Base-by-base conservation (phyloP, 2,113 vertebrate species). In the Perca flavescens region DNA sequence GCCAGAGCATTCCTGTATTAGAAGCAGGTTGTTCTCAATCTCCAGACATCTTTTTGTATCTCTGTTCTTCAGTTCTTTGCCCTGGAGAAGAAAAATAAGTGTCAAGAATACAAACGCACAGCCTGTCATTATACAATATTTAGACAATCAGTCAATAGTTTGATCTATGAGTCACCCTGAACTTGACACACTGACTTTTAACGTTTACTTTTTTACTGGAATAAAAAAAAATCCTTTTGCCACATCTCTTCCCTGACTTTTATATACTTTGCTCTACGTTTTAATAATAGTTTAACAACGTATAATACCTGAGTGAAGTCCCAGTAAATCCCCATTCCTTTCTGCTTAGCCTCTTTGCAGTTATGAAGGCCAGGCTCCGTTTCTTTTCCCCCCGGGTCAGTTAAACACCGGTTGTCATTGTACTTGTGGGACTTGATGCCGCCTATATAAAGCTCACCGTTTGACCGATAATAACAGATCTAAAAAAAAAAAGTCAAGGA, bases 261-360 rank as follows among this genome's bases (percentile, higher is more conserved):
- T 9, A 31, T 21, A 5, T 28, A 21, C 10, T 46, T 62, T 40
- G 31, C 34, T 65, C 16, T 22, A 6, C 31, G 1, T 31, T 69
- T 21, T 12, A 17, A 15, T 34, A 21, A 17, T 2, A 40, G n/a
- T 49, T 65, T 6, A 19, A 69, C 14, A 19, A 69, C 11, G n/a
- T n/a, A 14, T 1, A 1, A 1, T 86, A 95, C 94, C 94, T 95
- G 94, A 90, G 82, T 90, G 61, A 95, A 95, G 64, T 94, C 88
- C 95, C 95, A 95, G 85, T 88, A 36, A 62, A 93, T 92, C 15
- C 88, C 82, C 63, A 93, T 88, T 36, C 86, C 85, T 69, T 82
- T 91, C 80, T 91, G 68, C 53, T 82, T 12, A 0, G 91, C 91
- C 5, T 91, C 86, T 54, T 81, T 90, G 70, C 94, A 95, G 57